phyloP scores from a whole-genome alignment of 2,797 vertebrate species.

The Pipistrellus kuhlii region DNA sequence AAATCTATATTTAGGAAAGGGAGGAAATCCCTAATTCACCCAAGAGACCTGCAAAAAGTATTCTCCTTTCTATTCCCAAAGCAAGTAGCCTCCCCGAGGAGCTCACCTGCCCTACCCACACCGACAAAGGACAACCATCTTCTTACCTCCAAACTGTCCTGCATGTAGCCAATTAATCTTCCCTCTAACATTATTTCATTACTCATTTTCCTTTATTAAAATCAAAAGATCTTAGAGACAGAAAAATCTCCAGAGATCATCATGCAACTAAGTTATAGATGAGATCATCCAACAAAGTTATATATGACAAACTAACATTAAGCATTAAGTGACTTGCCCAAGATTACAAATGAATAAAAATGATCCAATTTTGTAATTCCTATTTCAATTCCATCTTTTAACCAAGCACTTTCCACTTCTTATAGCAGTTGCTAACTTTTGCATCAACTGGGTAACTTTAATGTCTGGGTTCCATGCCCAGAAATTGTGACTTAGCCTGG shows the following conservation, averaged over 20 bases:
- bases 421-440: slow-evolving; percentile 19
- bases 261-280: not conserved
- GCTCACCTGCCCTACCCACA: not conserved
- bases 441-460: not conserved
- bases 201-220: slow-evolving; percentile 47
- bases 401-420: slow-evolving; percentile 39
- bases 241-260: slow-evolving; percentile 39
- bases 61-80: not conserved
- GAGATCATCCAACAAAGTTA: not conserved
- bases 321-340: slow-evolving; percentile 34
- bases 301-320: slow-evolving; percentile 29
- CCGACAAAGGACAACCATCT: not conserved
- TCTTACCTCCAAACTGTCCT: not conserved
- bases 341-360: slow-evolving; percentile 20
- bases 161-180: not conserved
- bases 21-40: not conserved
- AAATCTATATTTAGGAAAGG: not conserved
- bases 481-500: slow-evolving; percentile 19
- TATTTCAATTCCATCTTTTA: slow-evolving; percentile 13
- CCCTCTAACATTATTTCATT: not conserved
- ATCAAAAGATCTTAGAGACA: slow-evolving; percentile 30
- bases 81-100: not conserved
- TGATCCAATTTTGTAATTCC: slow-evolving; percentile 15
- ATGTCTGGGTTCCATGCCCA: not conserved
- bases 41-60: not conserved